Percentiles rank a stretch among this genome's conserved stretches.
phyloP scores from a whole-genome alignment of 2,113 vertebrate species.

The Illadopsis cleaveri region DNA sequence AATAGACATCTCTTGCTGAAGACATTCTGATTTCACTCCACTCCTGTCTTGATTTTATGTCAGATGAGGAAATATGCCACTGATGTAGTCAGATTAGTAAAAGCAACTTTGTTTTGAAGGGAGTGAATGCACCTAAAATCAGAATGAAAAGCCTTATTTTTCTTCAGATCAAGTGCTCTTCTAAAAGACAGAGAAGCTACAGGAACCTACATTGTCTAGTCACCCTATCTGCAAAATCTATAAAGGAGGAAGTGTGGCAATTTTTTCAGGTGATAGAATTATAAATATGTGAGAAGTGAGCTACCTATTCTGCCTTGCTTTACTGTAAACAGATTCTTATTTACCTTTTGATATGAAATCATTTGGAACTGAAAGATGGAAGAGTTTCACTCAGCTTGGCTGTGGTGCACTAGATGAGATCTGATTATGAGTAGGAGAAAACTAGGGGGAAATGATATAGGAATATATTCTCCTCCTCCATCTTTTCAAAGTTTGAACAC shows the following conservation, averaged over 20 bases:
- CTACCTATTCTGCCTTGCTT: background rate
- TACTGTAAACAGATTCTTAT: background rate
- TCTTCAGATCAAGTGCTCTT: background rate
- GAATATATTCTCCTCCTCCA: background rate
- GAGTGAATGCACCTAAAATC: background rate
- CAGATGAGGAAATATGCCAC: background rate
- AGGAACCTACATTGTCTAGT: background rate
- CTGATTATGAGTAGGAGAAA: background rate
- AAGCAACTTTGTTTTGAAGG: background rate
- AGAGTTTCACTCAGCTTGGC: background rate
- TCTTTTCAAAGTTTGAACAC: background rate
- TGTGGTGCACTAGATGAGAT: background rate
- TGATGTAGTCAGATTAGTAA: background rate
- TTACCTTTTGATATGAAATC: background rate
- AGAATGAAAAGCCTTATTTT: background rate
- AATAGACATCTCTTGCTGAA: background rate
- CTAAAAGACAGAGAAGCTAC: background rate
- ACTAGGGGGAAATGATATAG: fast-evolving
- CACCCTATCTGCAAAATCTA: background rate
- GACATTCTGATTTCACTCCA: background rate
- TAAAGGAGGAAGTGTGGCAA: background rate
- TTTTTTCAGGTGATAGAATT: background rate
- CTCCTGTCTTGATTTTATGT: background rate
- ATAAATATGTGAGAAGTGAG: background rate
- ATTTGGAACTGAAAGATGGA: background rate